phyloP scores from a whole-genome alignment of 1,140 invertebrate species.

The Homalodisca vitripennis region DNA sequence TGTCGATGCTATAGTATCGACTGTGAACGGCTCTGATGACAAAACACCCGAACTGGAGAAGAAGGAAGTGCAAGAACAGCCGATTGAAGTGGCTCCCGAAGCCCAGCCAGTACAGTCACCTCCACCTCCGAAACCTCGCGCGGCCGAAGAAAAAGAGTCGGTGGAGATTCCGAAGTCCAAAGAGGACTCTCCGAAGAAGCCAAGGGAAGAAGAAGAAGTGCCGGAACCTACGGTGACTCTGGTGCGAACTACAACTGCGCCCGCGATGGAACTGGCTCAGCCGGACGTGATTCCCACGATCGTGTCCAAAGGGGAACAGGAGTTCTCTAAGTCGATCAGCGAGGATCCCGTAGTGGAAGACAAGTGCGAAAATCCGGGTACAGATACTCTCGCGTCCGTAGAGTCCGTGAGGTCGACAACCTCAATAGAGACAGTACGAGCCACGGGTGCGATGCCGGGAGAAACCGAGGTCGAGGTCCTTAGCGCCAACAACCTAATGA shows the following conservation, averaged over 20 bases:
- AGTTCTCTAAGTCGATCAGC: constrained; percentile 27
- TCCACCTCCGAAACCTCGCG: constrained; percentile 4
- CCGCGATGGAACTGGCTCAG: constrained; percentile 26
- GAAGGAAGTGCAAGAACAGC: not conserved
- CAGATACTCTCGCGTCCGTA: constrained; percentile 12
- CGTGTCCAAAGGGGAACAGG: constrained; percentile 25
- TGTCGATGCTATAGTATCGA: constrained; percentile 3
- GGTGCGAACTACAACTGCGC: constrained; percentile 28
- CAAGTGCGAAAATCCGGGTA: constrained; percentile 11
- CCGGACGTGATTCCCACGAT: constrained; percentile 33
- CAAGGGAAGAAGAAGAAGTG: constrained; percentile 15
- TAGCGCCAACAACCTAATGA: constrained; percentile 34
- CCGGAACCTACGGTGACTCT: constrained; percentile 28
- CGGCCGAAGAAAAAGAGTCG: not conserved
- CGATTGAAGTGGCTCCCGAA: not conserved
- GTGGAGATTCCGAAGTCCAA: not conserved
- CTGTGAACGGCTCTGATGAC: not conserved
- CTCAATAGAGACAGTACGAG: constrained; percentile 30
- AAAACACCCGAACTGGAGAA: constrained; percentile 15
- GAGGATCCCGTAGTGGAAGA: constrained; percentile 6
- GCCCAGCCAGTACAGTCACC: not conserved
- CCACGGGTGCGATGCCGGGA: constrained; percentile 15
- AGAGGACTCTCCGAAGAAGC: not conserved
- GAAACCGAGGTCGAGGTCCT: constrained; percentile 32
- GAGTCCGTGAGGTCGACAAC: constrained; percentile 32